Conservation (phyloP, 2,888 invertebrate species). For the Caenorhabditis wallacei region DNA sequence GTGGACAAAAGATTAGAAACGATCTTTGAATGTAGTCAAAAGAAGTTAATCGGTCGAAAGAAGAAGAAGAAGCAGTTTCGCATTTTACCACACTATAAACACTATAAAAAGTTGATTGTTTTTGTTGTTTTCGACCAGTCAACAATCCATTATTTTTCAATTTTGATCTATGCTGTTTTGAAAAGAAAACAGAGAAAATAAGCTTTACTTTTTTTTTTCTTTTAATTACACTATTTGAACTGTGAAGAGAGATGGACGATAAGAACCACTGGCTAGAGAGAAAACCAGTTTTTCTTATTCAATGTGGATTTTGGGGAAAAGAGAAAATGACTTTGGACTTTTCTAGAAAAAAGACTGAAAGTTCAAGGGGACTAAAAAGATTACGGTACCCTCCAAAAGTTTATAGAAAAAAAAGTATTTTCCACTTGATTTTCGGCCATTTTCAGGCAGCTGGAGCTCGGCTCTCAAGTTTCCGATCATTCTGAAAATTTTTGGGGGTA, state of each 20-base stretch:
- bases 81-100: background rate
- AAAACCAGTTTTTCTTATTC: slow-evolving; percentile 21
- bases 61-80: background rate
- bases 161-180: background rate
- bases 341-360: background rate
- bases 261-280: background rate
- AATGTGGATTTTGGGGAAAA: background rate
- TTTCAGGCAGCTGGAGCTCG: no score
- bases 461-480: no score
- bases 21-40: background rate
- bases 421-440: no score
- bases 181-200: slow-evolving; percentile 7
- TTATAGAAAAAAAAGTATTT: no score
- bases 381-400: no score
- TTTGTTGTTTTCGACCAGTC: background rate
- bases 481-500: no score
- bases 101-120: slow-evolving; percentile 12
- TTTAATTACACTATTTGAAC: slow-evolving; percentile 9
- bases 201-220: no score
- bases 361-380: no score
- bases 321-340: background rate
- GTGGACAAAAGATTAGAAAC: background rate
- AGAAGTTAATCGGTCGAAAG: background rate
- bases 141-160: slow-evolving; percentile 1
- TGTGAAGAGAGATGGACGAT: slow-evolving; percentile 13